Base-by-base conservation (phyloP, 2,797 vertebrate species). In the Crax fasciolata region DNA sequence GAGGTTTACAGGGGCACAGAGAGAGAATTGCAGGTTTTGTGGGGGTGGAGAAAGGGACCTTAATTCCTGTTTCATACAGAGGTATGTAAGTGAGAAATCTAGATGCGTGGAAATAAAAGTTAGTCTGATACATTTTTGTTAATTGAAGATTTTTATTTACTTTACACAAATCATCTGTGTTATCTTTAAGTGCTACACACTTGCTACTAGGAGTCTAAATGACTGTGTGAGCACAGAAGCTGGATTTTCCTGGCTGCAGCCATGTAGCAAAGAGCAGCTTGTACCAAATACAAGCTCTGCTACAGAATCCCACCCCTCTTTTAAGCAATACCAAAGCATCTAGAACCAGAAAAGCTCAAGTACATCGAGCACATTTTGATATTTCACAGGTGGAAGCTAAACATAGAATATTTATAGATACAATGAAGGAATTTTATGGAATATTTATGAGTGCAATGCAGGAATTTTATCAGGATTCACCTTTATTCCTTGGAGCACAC, bases 191-290 rank as follows among this genome's bases (percentile, higher is more conserved):
- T 9, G 11, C 46, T n/a, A 24, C 21, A 16, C 19, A 19, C 15
- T 30, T 44, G 4, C n/a, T 66, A 24, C 9, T 30, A 15, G 12
- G 10, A 21, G 2, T 11, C 39, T 51, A 21, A 73, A 39, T 46
- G 13, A 17, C 14, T 10, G 0, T 18, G 13, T 51, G 3, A 1
- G 2, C 15, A 24, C 16, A 15, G 2, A 54, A 13, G 2, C 5
- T 79, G 41, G 38, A 54, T 24, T 68, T 43, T 44, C 75, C 59
- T 68, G 41, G 28, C 61, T 19, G 25, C 32, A 46, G 16, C 18
- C 39, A 10, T 1, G 16, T 27, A 48, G 52, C 38, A 44, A 66
- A 67, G 48, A 54, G 16, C 54, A 63, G 9, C 19, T 63, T 48
- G 13, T 71, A 10, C n/a, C 52, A 35, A 35, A 35, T 35, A 35